Evolutionary conservation across 2,888 invertebrate genomes (phyloP).

Genomic region (Aquatica leii): DNA sequence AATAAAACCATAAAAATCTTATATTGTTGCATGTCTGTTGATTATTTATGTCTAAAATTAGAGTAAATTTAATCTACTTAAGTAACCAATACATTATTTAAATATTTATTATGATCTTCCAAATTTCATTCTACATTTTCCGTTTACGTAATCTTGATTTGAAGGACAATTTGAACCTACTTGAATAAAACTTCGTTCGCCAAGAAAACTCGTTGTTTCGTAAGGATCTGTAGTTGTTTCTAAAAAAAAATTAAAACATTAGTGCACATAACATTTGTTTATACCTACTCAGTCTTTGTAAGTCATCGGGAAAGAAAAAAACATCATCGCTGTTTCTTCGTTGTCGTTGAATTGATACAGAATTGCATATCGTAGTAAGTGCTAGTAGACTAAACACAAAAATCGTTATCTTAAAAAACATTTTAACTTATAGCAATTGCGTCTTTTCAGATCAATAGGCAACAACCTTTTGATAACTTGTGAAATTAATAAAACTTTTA

Average conservation of each 20-base stretch:
- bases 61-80: no score
- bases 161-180: slow-evolving; percentile 1
- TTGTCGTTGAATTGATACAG: not conserved
- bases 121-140: slow-evolving; percentile 5
- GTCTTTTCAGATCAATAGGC: not conserved
- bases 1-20: not conserved
- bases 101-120: not conserved
- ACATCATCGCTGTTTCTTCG: not conserved
- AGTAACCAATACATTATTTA: no score
- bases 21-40: no score
- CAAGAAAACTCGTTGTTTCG: not conserved
- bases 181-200: not conserved
- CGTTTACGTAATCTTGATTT: slow-evolving; percentile 4
- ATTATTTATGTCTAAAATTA: no score
- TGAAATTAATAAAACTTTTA: no score
- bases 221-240: not conserved
- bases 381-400: not conserved
- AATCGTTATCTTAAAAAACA: not conserved
- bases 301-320: not conserved
- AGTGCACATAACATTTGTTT: not conserved
- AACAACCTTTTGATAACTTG: not conserved
- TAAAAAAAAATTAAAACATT: not conserved
- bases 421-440: not conserved
- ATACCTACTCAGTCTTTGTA: not conserved
- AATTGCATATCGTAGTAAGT: not conserved